Evolutionary conservation across 2,113 vertebrate genomes (phyloP).

Genomic region (Leucopsar rothschildi): DNA sequence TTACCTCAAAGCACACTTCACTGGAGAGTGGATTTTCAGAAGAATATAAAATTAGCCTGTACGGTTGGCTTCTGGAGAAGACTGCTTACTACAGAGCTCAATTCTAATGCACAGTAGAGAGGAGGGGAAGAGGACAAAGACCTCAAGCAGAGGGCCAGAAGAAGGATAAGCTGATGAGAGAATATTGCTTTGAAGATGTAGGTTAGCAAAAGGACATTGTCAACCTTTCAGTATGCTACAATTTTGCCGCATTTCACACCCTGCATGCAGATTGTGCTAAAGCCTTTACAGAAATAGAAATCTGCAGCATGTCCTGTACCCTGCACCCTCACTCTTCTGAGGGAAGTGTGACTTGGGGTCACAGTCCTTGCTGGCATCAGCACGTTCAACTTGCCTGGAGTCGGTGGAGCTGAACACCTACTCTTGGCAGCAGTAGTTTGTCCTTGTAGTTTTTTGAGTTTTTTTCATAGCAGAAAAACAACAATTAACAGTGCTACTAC

Average conservation of each 20-base stretch:
- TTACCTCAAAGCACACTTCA: constrained; percentile 14
- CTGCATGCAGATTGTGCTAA: constrained; percentile 12
- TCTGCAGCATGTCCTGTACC: neutral
- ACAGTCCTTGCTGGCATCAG: constrained; percentile 1
- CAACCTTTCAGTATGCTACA: constrained; percentile 13
- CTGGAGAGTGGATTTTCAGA: constrained; percentile 23
- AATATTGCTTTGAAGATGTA: constrained; percentile 38
- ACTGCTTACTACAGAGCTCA: constrained; percentile 9
- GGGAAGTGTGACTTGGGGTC: neutral
- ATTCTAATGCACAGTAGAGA: constrained; percentile 28
- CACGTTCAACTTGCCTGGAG: neutral
- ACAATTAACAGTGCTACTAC: neutral
- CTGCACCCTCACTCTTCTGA: neutral
- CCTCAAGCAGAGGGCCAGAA: constrained; percentile 54
- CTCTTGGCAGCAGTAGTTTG: neutral
- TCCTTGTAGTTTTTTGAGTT: neutral
- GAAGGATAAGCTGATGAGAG: constrained; percentile 44
- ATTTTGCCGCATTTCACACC: neutral
- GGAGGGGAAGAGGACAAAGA: constrained; percentile 52
- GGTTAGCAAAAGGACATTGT: constrained; percentile 41
- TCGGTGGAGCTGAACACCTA: neutral
- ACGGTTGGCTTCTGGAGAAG: constrained; percentile 21
- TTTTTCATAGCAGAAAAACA: neutral
- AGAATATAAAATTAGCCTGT: constrained; percentile 42
- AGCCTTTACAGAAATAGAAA: neutral